Percentiles rank a stretch among this genome's conserved stretches.
phyloP scores from a whole-genome alignment of 2,113 vertebrate species.

The Mesitornis unicolor region DNA sequence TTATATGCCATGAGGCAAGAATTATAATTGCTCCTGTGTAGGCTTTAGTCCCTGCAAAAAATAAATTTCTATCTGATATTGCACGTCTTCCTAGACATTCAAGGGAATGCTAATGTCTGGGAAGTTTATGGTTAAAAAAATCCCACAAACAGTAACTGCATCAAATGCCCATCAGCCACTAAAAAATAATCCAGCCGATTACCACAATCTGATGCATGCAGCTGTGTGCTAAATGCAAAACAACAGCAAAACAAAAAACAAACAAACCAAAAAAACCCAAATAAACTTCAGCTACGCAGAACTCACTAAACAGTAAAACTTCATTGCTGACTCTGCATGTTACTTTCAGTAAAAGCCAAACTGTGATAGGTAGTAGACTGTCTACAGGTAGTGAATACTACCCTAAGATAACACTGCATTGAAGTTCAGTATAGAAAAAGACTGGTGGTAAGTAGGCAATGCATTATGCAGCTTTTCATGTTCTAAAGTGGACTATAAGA shows the following conservation, averaged over 20 bases:
- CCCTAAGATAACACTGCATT: background rate
- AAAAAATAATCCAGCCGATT: background rate
- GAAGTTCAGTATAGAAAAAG: background rate
- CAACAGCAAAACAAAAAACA: too few species aligned
- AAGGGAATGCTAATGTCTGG: background rate
- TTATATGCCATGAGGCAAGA: background rate
- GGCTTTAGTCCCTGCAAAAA: background rate
- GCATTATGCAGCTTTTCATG: background rate
- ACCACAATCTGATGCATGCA: background rate
- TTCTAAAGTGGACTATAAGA: background rate
- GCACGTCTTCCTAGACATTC: background rate
- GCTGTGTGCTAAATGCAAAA: background rate
- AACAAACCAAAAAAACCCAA: background rate
- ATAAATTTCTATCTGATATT: background rate
- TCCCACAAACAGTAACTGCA: background rate
- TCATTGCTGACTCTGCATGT: background rate
- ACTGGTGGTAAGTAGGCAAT: background rate
- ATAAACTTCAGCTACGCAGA: background rate
- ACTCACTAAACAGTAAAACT: background rate
- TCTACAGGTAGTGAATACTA: background rate
- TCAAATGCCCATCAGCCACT: background rate
- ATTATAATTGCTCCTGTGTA: background rate
- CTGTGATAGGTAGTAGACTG: background rate
- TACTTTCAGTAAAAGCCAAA: background rate
- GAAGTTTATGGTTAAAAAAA: background rate